Percentiles rank a stretch among this genome's conserved stretches.
Evolutionary conservation across 2,797 vertebrate genomes (phyloP).

Genomic region (Brachyrhaphis roseni): DNA sequence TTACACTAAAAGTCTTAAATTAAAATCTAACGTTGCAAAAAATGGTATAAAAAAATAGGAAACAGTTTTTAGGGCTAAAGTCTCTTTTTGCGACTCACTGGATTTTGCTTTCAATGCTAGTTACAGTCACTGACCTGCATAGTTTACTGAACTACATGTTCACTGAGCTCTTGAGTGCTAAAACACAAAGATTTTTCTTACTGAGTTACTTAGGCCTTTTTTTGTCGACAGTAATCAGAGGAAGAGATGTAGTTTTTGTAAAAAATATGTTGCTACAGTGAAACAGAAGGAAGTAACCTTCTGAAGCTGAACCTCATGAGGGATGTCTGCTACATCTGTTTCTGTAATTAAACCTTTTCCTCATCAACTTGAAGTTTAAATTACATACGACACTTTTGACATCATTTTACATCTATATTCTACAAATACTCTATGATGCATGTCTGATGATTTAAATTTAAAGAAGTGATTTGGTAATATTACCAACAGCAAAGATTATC

Average conservation of each 20-base stretch:
- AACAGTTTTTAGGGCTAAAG: constrained; percentile 2
- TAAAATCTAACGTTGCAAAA: neutral
- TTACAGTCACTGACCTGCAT: constrained; percentile 42
- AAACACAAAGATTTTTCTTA: constrained; percentile 27
- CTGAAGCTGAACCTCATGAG: constrained; percentile 9
- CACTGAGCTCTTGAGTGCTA: constrained; percentile 46
- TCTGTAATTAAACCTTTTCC: constrained; percentile 27
- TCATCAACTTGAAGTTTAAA: constrained; percentile 32
- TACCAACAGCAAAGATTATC: neutral
- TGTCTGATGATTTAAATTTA: neutral
- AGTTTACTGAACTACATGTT: constrained; percentile 48
- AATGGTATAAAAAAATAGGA: neutral
- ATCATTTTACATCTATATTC: neutral
- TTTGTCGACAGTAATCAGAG: neutral
- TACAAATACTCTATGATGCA: neutral
- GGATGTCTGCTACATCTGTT: constrained; percentile 39
- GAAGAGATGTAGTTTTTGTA: neutral
- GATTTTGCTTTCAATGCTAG: constrained; percentile 31
- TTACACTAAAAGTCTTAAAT: neutral
- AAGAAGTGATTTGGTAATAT: neutral
- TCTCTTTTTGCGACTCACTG: constrained; percentile 12
- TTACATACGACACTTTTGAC: constrained; percentile 20
- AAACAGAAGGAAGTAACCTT: constrained; percentile 6
- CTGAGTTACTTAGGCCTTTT: constrained; percentile 46
- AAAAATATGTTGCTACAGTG: neutral